Percentiles rank a stretch among this genome's conserved stretches.
Conservation (phyloP, 2,888 invertebrate species). For the Dryococelus australis region DNA sequence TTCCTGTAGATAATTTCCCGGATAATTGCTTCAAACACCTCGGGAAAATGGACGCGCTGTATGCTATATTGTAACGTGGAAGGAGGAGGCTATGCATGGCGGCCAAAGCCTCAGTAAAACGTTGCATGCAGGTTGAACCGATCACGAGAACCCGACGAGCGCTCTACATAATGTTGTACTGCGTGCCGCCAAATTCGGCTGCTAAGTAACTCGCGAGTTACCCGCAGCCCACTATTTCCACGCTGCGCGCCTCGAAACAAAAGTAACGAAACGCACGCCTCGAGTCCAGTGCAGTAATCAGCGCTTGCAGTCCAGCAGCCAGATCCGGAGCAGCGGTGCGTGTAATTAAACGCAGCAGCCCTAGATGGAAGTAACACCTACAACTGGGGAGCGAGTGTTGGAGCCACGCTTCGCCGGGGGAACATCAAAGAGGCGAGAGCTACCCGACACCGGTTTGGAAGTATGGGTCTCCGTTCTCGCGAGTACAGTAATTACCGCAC, state of each 20-base stretch:
- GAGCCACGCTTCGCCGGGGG: no score
- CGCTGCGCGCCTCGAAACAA: background rate
- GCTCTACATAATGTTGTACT: no score
- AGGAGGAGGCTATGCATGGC: no score
- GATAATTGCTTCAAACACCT: no score
- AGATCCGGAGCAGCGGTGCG: background rate
- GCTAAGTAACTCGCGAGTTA: background rate
- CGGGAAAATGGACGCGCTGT: no score
- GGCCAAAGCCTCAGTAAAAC: no score
- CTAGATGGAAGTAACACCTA: background rate
- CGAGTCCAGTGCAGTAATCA: background rate
- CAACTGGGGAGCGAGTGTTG: background rate
- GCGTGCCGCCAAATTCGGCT: background rate
- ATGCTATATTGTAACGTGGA: no score
- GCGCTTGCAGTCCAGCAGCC: background rate
- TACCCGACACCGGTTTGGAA: background rate
- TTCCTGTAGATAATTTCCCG: no score
- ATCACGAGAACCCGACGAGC: no score
- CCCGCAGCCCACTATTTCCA: background rate
- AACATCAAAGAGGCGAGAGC: background rate
- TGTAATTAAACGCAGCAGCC: background rate
- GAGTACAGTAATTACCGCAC: background rate
- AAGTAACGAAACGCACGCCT: background rate
- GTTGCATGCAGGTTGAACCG: no score
- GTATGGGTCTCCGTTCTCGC: background rate